Conservation (phyloP, 2,888 invertebrate species). For the Megalurothrips usitatus region DNA sequence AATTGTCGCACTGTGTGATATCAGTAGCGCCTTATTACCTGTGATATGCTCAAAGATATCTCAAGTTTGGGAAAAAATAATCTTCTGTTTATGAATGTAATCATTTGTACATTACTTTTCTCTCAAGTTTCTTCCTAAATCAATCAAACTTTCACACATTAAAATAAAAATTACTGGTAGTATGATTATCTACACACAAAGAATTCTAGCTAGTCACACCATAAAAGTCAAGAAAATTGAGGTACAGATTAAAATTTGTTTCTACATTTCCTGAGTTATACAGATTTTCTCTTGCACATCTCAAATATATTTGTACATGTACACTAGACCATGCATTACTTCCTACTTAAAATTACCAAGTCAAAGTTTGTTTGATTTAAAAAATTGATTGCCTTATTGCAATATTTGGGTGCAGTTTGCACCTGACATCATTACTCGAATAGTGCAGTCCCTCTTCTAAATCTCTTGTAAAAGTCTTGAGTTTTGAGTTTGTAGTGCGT, state of each 20-base stretch:
- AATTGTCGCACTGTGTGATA: not conserved
- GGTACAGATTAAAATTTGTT: not conserved
- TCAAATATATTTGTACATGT: not conserved
- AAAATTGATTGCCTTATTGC: constrained; percentile 11
- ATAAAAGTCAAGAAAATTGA: not conserved
- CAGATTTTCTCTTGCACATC: not conserved
- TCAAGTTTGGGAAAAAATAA: not conserved
- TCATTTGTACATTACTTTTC: not conserved
- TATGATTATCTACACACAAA: not conserved
- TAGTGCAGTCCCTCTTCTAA: not conserved
- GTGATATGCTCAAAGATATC: constrained; percentile 14
- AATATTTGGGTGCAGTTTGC: not conserved
- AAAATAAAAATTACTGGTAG: not conserved
- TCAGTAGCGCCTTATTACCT: not conserved
- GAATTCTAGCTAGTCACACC: not conserved
- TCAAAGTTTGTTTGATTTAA: constrained; percentile 1
- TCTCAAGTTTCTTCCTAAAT: not conserved
- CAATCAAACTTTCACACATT: not conserved
- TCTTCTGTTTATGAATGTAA: not conserved
- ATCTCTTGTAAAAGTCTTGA: not conserved
- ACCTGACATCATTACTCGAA: not conserved
- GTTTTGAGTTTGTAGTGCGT: not conserved
- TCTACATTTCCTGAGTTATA: not conserved
- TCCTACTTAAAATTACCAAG: not conserved
- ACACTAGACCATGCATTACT: not conserved